Evolutionary conservation across 2,113 vertebrate genomes (phyloP).

Genomic region (Puma concolor): DNA sequence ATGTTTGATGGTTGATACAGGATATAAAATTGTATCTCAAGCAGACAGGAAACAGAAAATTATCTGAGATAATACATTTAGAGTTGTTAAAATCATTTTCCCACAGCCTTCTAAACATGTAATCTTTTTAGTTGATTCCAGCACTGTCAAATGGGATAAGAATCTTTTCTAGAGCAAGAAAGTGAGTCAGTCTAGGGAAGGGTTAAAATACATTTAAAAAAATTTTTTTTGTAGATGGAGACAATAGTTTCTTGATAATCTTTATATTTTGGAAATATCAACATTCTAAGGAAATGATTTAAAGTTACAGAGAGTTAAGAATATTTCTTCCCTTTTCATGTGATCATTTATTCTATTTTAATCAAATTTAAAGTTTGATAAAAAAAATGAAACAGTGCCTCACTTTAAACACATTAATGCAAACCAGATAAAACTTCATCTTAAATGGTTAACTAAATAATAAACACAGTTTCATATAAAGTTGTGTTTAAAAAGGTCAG

Average conservation of each 20-base stretch:
- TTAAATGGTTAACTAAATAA: neutral
- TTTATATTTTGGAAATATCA: slow-evolving; percentile 32
- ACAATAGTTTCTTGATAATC: slow-evolving; percentile 48
- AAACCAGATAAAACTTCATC: neutral
- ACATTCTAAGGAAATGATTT: slow-evolving; percentile 60
- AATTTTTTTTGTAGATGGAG: slow-evolving; percentile 56
- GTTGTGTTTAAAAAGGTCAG: neutral
- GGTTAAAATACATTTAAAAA: slow-evolving; percentile 75
- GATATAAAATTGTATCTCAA: slow-evolving; percentile 70
- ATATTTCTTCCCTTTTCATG: slow-evolving; percentile 53
- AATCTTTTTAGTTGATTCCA: slow-evolving; percentile 70
- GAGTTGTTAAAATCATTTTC: slow-evolving; percentile 71
- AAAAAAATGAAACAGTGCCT: slow-evolving; percentile 54
- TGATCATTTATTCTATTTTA: slow-evolving; percentile 47
- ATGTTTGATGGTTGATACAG: slow-evolving; percentile 48
- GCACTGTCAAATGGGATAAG: slow-evolving; percentile 50
- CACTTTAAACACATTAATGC: neutral
- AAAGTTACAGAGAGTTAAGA: slow-evolving; percentile 50
- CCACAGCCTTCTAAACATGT: slow-evolving; percentile 66
- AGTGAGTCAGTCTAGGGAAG: slow-evolving; percentile 56
- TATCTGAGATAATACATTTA: slow-evolving; percentile 69
- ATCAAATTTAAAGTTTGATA: slow-evolving; percentile 36
- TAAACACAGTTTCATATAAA: neutral
- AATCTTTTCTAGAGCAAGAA: slow-evolving; percentile 63
- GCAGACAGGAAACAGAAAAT: slow-evolving; percentile 66